Conservation (phyloP, 2,888 invertebrate species). For the Sipha maydis region DNA sequence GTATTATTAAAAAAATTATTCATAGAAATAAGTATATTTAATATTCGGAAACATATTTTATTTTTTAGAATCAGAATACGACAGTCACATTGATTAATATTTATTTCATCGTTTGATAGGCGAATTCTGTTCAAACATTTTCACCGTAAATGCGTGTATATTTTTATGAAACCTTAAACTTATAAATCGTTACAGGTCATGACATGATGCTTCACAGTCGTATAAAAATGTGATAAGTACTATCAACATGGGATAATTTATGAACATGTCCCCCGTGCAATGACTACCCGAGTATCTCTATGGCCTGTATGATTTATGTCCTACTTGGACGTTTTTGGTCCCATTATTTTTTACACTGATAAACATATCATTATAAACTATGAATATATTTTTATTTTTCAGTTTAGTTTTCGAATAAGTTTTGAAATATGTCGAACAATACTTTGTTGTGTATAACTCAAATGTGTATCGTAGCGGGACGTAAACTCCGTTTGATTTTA, state of each 20-base stretch:
- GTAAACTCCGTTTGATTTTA: not conserved
- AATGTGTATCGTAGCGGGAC: not conserved
- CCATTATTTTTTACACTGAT: slow-evolving; percentile 35
- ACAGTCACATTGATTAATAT: not conserved
- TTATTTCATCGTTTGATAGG: not conserved
- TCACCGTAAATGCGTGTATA: not conserved
- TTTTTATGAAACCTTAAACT: slow-evolving; percentile 23
- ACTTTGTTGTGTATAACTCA: not conserved
- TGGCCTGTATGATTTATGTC: slow-evolving; percentile 24
- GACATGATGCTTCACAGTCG: not conserved
- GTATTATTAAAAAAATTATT: too few species aligned
- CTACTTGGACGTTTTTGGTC: slow-evolving; percentile 2
- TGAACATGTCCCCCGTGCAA: not conserved
- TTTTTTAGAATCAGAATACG: not conserved
- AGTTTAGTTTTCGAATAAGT: not conserved
- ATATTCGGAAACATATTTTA: not conserved
- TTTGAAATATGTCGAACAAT: not conserved
- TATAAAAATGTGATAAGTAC: slow-evolving; percentile 44
- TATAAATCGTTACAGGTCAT: slow-evolving; percentile 17
- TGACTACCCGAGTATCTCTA: not conserved
- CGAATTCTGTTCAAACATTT: not conserved
- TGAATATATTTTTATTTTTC: slow-evolving; percentile 16
- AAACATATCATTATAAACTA: not conserved
- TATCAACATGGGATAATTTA: slow-evolving; percentile 42
- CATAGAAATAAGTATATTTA: too few species aligned